Evolutionary conservation across 2,888 invertebrate genomes (phyloP), one percentile per base, ranked within the genome.

Genomic region (Spisula subtruncata): DNA sequence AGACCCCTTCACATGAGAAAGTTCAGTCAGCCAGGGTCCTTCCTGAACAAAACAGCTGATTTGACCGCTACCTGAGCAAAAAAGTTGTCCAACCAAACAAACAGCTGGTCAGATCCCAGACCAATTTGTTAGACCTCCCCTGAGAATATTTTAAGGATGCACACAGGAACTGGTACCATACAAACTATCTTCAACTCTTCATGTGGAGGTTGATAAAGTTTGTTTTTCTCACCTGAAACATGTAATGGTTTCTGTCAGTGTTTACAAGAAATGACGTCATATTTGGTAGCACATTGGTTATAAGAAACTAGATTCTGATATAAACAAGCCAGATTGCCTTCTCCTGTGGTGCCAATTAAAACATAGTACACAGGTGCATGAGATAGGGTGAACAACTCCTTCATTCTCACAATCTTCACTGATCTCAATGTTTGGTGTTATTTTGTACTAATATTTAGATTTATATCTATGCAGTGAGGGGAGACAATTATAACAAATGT

Each of bases 271-370:
- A n/a, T 66, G 60, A 66, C 60, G 60, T 66, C 60, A 66, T 0
- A n/a, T 66, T 66, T 66, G 60, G 60, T 66, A 25, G n/a, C 25
- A 25, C 25, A 25, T 66, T 66, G 60, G 60, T 66, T 66, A 10
- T 66, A n/a, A 25, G 12, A 66, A 66, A n/a, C 60, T 18, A n/a
- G 56, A 56, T 18, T 18, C 60, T 25, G 60, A 66, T 25, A 25
- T 66, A 66, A 66, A 66, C 60, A 66, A 66, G 10, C 60, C 60
- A 66, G 60, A 66, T 66, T 66, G 60, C 60, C 25, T 25, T 12
- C 25, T 66, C 60, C 60, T 25, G 25, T 25, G 10, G 60, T 66
- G 60, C 60, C 60, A 66, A 66, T 66, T 25, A 66, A 66, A 66
- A 66, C 60, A 66, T 66, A 66, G n/a, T 25, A 66, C 60, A 6